Base-by-base conservation (phyloP, 2,888 invertebrate species). In the Luperina testacea region DNA sequence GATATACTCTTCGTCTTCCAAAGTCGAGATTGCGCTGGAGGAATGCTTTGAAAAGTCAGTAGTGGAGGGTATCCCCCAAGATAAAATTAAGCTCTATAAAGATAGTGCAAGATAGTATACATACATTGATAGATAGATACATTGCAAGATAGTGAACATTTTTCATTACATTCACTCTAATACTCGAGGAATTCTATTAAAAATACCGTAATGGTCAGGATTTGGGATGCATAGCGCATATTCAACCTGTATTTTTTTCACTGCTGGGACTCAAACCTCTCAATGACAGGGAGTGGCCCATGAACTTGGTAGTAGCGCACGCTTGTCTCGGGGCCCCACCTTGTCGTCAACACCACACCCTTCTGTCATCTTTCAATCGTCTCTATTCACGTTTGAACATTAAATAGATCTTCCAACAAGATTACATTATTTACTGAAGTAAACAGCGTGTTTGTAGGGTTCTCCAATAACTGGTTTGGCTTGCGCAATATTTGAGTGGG, bases 321-420 rank as follows among this genome's bases (percentile, higher is more conserved):
- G 77, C 76, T 17, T 17, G 13, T 80, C 48, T 86, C 57, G 17
- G 78, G 61, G 81, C 85, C 80, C 61, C 57, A 74, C n/a, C 5
- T 42, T 57, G 76, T 79, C 71, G 74, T 74, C 77, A 80, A 77
- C 78, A 81, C 83, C 87, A 80, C 83, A 85, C 78, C 82, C 85
- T 81, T 70, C 72, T 76, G 77, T 87, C 87, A 87, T 87, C 78
- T 86, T 87, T 87, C 83, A 82, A 87, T 88, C 80, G 77, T 75
- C 74, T 87, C 82, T 81, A 84, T 87, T 88, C 86, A 88, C 77
- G 83, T 82, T 71, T 71, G 80, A 78, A 80, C 81, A 83, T 88
- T 87, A 81, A 80, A 88, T 78, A 83, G 82, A 88, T 86, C 81
- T 78, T 74, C 73, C 80, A 82, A 83, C 82, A 76, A 79, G 87